A percentile compares a stretch with the other conserved stretches of the same genome.
phyloP scores from a whole-genome alignment of 2,113 vertebrate genomes.

The Elachura formosa region DNA sequence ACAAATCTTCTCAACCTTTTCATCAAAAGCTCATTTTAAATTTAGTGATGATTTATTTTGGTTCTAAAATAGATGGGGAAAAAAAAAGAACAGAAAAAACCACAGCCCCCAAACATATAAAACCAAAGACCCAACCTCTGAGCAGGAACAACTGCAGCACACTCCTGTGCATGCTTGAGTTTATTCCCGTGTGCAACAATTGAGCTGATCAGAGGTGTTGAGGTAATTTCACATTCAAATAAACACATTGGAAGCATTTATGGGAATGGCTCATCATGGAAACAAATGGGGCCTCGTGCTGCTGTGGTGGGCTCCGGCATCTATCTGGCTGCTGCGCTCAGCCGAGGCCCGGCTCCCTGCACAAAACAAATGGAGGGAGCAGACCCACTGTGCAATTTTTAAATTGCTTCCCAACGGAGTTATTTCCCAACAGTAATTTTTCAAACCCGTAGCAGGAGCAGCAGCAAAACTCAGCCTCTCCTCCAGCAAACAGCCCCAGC shows the following conservation, averaged over 20 bases:
- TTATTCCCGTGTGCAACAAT: background rate
- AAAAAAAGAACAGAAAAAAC: no score
- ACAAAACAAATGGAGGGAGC: background rate
- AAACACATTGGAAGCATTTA: background rate
- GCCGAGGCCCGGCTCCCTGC: background rate
- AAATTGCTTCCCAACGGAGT: background rate
- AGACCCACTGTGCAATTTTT: background rate
- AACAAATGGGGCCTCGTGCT: background rate
- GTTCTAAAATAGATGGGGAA: background rate
- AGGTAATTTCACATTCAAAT: constrained; percentile 38
- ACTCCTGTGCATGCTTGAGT: background rate
- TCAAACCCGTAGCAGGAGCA: background rate
- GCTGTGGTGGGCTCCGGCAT: background rate
- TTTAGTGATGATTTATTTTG: background rate
- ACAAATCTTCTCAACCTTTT: background rate
- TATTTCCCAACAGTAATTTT: background rate
- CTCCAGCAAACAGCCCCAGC: background rate
- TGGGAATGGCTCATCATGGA: background rate
- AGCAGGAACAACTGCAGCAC: background rate
- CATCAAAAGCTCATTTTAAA: background rate
- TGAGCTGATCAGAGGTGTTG: background rate
- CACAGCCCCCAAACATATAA: background rate
- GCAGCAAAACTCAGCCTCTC: background rate
- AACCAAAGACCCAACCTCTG: background rate
- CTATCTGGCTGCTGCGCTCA: background rate